A percentile compares a stretch with the other conserved stretches of the same genome.
phyloP scores from a whole-genome alignment of 2,113 vertebrate species.

The Spheniscus mendiculus region DNA sequence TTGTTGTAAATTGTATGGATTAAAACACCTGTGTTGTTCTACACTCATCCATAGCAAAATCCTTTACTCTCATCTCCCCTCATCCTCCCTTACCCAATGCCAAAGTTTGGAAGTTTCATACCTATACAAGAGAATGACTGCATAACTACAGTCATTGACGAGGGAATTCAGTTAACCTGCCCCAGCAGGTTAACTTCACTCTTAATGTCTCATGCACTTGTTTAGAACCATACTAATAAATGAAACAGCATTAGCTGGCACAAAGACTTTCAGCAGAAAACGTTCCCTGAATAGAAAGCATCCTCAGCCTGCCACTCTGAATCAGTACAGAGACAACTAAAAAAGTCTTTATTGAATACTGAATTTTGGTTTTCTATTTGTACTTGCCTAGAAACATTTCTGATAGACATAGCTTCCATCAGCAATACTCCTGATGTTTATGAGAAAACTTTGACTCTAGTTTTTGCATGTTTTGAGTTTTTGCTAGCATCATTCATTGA shows the following conservation, averaged over 20 bases:
- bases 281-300: neutral
- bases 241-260: neutral
- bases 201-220: neutral
- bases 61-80: neutral
- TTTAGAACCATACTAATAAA: neutral
- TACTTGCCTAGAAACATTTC: neutral
- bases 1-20: neutral
- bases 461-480: neutral
- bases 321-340: neutral
- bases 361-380: neutral
- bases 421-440: neutral
- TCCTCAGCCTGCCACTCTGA: neutral
- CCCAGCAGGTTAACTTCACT: neutral
- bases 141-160: neutral
- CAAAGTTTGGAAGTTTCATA: neutral
- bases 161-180: neutral
- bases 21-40: neutral
- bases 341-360: neutral
- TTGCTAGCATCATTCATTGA: neutral
- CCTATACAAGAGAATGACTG: neutral
- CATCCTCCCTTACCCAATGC: neutral
- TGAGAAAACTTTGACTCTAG: neutral
- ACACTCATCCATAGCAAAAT: neutral
- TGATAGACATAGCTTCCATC: neutral
- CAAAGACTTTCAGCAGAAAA: neutral